Base-by-base conservation (phyloP, 2,113 vertebrate genomes). In the Oreochromis spilurus region DNA sequence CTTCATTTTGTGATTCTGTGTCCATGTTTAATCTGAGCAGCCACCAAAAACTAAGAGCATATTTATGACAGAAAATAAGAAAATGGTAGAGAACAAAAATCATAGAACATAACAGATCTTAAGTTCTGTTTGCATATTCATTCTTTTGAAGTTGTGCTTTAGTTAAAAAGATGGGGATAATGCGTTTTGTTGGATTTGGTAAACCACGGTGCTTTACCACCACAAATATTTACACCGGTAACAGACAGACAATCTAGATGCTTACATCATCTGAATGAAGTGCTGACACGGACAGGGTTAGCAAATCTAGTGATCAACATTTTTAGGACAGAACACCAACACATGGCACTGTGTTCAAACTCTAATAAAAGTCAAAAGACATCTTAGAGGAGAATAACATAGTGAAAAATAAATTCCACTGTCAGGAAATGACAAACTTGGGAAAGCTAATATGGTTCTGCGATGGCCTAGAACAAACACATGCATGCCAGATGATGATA, bases 401-500 rank as follows among this genome's bases (percentile, higher is more conserved):
- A 38, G 9, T 58, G 3, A 17, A 17, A 13, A 40, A 38, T 36
- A 26, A 36, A 24, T 52, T 58, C 31, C n/a, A 7, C 26, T 19
- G n/a, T 54, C 67, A 88, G 80, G 65, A 82, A 84, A 75, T 29
- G 58, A 60, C 13, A 83, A 21, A 67, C 21, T 57, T 53, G 40
- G 19, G 3, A 19, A 79, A 38, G 52, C 29, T 50, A 79, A 81
- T 78, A 50, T 54, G 72, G 72, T 50, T 58, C 58, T 43, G 81
- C 45, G 75, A 82, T 38, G 29, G 72, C 82, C 43, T 26, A 77
- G 50, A 81, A 86, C 29, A 53, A 65, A 81, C 87, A 70, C 77
- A 90, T 91, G 88, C 81, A 55, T 72, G 86, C 82, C 65, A 67
- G 19, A 38, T 87, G 88, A 88, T 89, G 86, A 91, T 14, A 26